Base-by-base conservation (phyloP, 2,797 vertebrate genomes). In the Lacerta viridis region DNA sequence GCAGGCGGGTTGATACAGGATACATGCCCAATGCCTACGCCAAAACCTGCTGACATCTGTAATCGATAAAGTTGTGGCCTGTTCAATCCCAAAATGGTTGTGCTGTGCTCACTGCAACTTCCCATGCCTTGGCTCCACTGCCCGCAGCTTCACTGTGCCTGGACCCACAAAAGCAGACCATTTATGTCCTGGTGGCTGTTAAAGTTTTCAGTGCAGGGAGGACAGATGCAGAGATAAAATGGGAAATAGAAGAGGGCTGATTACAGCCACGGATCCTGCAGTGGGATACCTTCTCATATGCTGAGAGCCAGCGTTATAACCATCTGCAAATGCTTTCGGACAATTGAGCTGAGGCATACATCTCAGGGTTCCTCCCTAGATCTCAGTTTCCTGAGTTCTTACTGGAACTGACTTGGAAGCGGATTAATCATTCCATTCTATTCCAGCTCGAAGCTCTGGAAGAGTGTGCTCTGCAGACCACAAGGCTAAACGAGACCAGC, bases 301-400 rank as follows among this genome's bases (percentile, higher is more conserved):
- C 9, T 39, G 59, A 8, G 2, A 17, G 17, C 5, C 83, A 85
- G 27, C 27, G 10, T 36, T 66, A 5, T 81, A 80, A 76, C 74
- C 83, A 89, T 85, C 83, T 89, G 83, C 39, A 80, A 81, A 85
- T 80, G 46, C n/a, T 80, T 84, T 75, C 4, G 43, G 86, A 68
- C 77, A 87, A 75, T 18, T 87, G 68, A 66, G 33, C 20, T 8
- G 7, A 75, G 39, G 41, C 33, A 43, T 46, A 11, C 5, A 36
- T 36, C 11, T 25, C 23, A 1, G 11, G 36, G 50, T 87, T 76
- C 76, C 81, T 71, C 75, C 77, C 39, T 5, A 2, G 36, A 84
- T 66, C 78, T 82, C 86, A 15, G 61, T 88, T 85, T 90, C 86
- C 86, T 87, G 86, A 76, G 43, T 43, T 68, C 29, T 90, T 87